phyloP scores from a whole-genome alignment of 1,140 invertebrate species.

The Nephotettix cincticeps region DNA sequence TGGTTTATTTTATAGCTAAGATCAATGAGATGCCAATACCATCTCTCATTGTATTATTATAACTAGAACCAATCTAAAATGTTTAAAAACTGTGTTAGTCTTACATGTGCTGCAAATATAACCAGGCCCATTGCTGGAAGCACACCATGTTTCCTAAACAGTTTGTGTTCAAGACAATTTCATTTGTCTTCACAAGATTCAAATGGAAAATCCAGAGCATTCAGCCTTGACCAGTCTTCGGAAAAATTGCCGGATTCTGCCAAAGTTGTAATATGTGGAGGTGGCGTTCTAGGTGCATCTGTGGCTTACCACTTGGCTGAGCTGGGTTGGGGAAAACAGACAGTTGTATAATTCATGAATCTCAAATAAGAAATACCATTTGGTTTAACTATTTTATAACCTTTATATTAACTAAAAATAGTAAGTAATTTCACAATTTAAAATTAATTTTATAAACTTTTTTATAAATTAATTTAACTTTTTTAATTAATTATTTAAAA shows the following conservation, averaged over 20 bases:
- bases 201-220: not conserved
- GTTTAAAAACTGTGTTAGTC: not conserved
- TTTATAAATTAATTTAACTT: too few species aligned
- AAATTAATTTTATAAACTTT: too few species aligned
- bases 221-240: not conserved
- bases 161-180: not conserved
- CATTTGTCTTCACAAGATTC: not conserved
- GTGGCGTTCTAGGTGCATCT: conserved; percentile 90
- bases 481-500: too few species aligned
- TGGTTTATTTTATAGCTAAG: too few species aligned
- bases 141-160: not conserved
- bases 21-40: too few species aligned
- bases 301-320: conserved; percentile 91
- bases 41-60: too few species aligned
- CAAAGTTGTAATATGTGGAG: conserved; percentile 87
- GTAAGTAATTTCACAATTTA: too few species aligned
- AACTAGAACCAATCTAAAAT: too few species aligned
- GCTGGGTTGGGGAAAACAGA: conserved; percentile 78
- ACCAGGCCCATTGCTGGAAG: not conserved
- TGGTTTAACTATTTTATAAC: too few species aligned
- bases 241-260: conserved; percentile 46
- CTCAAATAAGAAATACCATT: too few species aligned
- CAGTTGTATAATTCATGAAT: too few species aligned
- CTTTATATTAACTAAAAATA: too few species aligned
- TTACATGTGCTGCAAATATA: not conserved